phyloP scores from a whole-genome alignment of 2,113 vertebrate species.

The Sialia sialis region DNA sequence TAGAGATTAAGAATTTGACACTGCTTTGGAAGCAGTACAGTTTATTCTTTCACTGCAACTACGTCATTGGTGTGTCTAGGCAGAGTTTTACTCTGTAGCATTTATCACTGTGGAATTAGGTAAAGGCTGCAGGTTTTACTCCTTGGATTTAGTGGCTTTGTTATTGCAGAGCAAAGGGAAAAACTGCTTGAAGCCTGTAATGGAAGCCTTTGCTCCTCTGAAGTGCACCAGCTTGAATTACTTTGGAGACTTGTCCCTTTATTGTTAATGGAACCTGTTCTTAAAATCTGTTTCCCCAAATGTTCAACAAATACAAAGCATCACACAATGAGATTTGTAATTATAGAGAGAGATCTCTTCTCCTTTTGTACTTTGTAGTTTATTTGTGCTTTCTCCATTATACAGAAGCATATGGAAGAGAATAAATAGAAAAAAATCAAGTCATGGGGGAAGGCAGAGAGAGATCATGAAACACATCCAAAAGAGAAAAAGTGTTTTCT shows the following conservation, averaged over 20 bases:
- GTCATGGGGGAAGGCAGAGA: background rate
- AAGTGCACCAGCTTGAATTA: slow-evolving; percentile 20
- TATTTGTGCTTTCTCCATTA: slow-evolving; percentile 21
- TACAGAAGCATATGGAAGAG: slow-evolving; percentile 28
- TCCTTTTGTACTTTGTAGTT: background rate
- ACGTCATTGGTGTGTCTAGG: background rate
- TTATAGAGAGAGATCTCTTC: background rate
- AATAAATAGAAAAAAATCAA: slow-evolving; percentile 23
- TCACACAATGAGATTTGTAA: background rate
- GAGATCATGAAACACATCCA: background rate
- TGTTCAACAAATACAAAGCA: background rate
- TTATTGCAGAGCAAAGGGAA: background rate
- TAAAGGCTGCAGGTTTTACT: background rate
- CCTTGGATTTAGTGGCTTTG: background rate
- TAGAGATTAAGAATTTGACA: background rate
- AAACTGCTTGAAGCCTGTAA: background rate
- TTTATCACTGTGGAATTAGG: background rate
- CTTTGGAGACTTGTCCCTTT: slow-evolving; percentile 10
- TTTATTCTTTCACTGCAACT: background rate
- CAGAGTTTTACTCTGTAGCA: background rate
- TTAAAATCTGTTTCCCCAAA: slow-evolving; percentile 49
- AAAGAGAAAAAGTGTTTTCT: background rate
- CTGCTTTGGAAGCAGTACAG: background rate
- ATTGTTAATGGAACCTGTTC: slow-evolving; percentile 43
- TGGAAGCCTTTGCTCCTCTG: slow-evolving; percentile 15